A percentile compares a stretch with the other conserved stretches of the same genome.
Evolutionary conservation across 2,797 vertebrate species (phyloP).

Genomic region (Neomorphus geoffroyi): DNA sequence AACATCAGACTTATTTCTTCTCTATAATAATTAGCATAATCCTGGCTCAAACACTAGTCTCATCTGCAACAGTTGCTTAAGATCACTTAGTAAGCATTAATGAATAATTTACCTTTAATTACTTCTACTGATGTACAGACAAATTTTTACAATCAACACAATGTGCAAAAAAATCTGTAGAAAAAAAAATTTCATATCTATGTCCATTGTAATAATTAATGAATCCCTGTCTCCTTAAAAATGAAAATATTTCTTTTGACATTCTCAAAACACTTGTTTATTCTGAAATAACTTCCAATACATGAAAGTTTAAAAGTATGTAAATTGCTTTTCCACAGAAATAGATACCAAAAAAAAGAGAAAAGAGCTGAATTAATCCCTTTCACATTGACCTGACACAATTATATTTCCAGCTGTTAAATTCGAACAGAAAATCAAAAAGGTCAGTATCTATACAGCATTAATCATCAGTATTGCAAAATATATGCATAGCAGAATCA

Average conservation of each 20-base stretch:
- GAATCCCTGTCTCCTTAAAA: background rate
- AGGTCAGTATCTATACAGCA: background rate
- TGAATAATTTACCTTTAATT: background rate
- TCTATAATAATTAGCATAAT: background rate
- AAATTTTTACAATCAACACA: background rate
- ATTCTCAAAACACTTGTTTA: background rate
- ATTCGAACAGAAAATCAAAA: background rate
- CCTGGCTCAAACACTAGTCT: background rate
- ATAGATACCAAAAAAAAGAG: no score
- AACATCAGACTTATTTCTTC: background rate
- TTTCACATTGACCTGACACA: background rate
- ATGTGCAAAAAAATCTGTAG: background rate
- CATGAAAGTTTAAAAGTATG: background rate
- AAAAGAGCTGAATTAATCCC: background rate
- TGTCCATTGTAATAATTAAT: background rate
- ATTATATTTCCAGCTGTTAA: background rate
- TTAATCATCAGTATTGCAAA: background rate
- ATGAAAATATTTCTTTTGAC: background rate
- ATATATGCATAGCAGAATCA: background rate
- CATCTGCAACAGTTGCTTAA: background rate
- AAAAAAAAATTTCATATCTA: background rate
- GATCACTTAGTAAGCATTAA: background rate
- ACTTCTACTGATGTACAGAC: background rate
- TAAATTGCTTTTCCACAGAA: background rate
- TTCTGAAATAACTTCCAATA: background rate